phyloP scores from a whole-genome alignment of 2,113 vertebrate genomes.

The Lutjanus erythropterus region DNA sequence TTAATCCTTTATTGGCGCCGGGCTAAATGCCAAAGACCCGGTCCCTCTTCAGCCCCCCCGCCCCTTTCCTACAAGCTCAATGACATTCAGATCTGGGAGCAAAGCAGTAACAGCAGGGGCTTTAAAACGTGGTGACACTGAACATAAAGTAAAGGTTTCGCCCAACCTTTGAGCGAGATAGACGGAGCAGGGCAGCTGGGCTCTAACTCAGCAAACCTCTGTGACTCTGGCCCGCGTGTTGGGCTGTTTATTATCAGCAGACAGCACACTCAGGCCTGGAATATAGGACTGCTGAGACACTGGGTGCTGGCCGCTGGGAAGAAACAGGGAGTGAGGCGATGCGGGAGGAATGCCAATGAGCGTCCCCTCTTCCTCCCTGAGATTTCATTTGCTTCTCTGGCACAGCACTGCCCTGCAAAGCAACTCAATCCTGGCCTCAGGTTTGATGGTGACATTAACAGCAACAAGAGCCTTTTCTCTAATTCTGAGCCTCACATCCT shows the following conservation, averaged over 20 bases:
- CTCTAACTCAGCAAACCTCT: constrained; percentile 61
- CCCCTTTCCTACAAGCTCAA: constrained; percentile 1
- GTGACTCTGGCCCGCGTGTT: constrained; percentile 44
- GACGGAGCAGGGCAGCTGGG: constrained; percentile 19
- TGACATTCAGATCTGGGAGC: constrained; percentile 59
- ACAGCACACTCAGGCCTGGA: constrained; percentile 69
- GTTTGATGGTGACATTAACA: constrained; percentile 50
- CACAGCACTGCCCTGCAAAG: constrained; percentile 45
- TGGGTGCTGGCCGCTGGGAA: constrained; percentile 65
- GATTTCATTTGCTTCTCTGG: constrained; percentile 66
- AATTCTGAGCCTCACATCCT: constrained; percentile 29
- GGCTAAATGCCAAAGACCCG: constrained; percentile 55
- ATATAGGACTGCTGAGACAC: constrained; percentile 65
- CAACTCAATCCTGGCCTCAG: constrained; percentile 50
- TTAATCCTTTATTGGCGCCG: constrained; percentile 63
- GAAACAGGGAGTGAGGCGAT: constrained; percentile 65
- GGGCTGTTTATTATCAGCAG: constrained; percentile 80
- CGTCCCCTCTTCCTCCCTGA: constrained; percentile 46
- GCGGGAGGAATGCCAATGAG: constrained; percentile 83
- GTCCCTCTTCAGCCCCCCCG: constrained; percentile 9
- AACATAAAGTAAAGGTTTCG: constrained; percentile 59
- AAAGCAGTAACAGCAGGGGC: constrained; percentile 47
- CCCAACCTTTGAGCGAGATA: constrained; percentile 43
- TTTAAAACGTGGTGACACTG: constrained; percentile 52
- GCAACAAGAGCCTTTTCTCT: constrained; percentile 24